Evolutionary conservation across 2,113 vertebrate genomes (phyloP), one percentile per base, ranked within the genome.

Genomic region (Eolophus roseicapilla): DNA sequence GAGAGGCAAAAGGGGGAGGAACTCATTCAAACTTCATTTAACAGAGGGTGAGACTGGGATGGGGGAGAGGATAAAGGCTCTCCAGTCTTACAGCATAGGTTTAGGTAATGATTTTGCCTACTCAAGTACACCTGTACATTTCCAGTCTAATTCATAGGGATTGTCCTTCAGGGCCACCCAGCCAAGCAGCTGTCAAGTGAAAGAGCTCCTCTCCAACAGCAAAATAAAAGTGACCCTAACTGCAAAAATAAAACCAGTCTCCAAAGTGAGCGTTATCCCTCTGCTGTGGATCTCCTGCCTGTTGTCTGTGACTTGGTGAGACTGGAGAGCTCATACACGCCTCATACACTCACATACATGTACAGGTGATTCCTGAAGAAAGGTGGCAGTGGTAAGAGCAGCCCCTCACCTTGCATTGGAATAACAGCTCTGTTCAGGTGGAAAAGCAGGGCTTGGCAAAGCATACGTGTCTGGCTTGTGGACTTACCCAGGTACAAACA

Each of bases 111-210:
- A 37, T 79, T 91, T 62, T 91, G 64, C 44, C 89, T 86, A 52
- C 52, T 82, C 44, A 46, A 87, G 31, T 88, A 64, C 94, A 95
- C 92, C 75, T 41, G 77, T 80, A 81, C 47, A 80, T 83, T 95
- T 95, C 76, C 90, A 92, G 82, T 80, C 44, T 89, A 67, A 63
- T 84, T 82, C 87, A 70, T 16, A 91, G 17, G 87, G 86, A 86
- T 77, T 53, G 55, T 85, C 92, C 47, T 94, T 89, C 73, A 88
- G 52, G 24, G 28, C 43, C 74, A 52, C 73, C 73, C 73, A 91
- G 79, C 77, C 67, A 33, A 71, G 59, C 25, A 85, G 86, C 44
- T 85, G 49, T 21, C 25, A 78, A 70, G 65, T 55, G 67, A 82
- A 92, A 96, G 69, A 49, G 92, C 57, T 96, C 46, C 59, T 68